These are phyloP conservation scores for Steinernema hermaphroditum DNA, from an alignment of 2,888 invertebrate genomes.

Conservation along the genomic window DNA sequence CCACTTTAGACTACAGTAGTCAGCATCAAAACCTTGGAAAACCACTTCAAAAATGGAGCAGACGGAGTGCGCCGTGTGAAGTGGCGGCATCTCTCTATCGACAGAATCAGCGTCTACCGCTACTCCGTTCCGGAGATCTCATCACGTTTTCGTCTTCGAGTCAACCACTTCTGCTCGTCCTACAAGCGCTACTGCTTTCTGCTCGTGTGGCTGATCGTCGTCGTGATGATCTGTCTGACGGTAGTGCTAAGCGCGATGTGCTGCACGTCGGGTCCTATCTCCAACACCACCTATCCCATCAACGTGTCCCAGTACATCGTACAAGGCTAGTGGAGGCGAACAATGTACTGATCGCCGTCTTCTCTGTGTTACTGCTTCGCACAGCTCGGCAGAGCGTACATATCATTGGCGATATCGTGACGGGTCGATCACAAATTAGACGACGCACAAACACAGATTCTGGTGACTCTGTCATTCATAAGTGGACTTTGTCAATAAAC, in stretches of 20 bases:
- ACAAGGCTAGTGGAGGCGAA: background rate
- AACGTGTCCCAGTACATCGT: constrained; percentile 22
- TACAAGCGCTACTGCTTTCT: constrained; percentile 29
- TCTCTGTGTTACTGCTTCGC: background rate
- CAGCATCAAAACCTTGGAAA: constrained; percentile 42
- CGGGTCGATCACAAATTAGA: background rate
- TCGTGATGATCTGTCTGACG: constrained; percentile 22
- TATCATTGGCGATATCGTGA: constrained; percentile 12
- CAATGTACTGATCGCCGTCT: background rate
- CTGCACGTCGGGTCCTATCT: background rate
- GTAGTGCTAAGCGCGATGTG: constrained; percentile 25
- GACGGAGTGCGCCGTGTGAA: constrained; percentile 45
- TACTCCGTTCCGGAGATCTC: constrained; percentile 51
- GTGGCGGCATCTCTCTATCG: constrained; percentile 47
- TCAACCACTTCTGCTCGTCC: constrained; percentile 41
- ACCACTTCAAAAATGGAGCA: constrained; percentile 42
- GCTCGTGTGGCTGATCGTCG: constrained; percentile 24
- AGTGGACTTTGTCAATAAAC: background rate
- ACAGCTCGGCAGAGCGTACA: background rate
- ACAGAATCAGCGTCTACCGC: constrained; percentile 43
- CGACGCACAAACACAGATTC: background rate
- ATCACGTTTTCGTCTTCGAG: constrained; percentile 48
- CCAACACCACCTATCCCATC: constrained; percentile 15
- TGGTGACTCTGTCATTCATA: background rate
- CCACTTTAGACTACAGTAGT: constrained; percentile 41